These are phyloP conservation scores for Proteles cristata DNA, from an alignment of 2,113 vertebrate genomes.

Conservation along the genomic window DNA sequence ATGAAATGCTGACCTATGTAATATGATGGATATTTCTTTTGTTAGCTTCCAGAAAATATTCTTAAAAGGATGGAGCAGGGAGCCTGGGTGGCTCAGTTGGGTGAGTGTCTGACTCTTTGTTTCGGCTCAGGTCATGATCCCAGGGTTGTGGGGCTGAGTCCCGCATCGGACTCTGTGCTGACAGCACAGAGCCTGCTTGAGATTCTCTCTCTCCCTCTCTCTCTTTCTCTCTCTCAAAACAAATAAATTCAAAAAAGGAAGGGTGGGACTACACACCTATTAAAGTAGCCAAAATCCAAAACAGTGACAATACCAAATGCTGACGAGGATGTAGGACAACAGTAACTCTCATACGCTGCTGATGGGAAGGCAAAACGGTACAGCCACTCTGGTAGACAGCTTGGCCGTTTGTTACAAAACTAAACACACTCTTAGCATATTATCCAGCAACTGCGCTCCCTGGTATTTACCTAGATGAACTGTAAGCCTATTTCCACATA, in stretches of 20 bases:
- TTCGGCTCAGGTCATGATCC: too few relatives aligned
- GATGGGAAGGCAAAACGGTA: neutral
- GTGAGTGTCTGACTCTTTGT: too few relatives aligned
- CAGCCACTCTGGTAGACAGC: neutral
- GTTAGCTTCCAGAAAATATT: neutral
- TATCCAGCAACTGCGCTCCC: neutral
- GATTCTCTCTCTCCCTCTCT: too few relatives aligned
- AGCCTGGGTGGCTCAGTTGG: too few relatives aligned
- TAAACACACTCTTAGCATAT: neutral
- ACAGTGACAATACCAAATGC: neutral
- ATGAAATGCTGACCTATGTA: neutral
- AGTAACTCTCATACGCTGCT: neutral
- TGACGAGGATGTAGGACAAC: neutral
- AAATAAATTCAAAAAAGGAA: neutral
- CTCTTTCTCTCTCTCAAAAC: too few relatives aligned
- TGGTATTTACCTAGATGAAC: neutral
- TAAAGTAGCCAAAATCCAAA: neutral
- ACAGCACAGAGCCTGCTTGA: too few relatives aligned
- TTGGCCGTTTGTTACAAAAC: neutral
- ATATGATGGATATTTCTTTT: neutral
- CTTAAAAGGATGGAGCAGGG: neutral
- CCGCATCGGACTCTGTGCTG: too few relatives aligned
- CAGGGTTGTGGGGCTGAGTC: too few relatives aligned
- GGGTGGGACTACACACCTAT: neutral
- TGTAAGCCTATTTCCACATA: neutral